phyloP scores from a whole-genome alignment of 2,797 vertebrate genomes.

The Cygnus olor region DNA sequence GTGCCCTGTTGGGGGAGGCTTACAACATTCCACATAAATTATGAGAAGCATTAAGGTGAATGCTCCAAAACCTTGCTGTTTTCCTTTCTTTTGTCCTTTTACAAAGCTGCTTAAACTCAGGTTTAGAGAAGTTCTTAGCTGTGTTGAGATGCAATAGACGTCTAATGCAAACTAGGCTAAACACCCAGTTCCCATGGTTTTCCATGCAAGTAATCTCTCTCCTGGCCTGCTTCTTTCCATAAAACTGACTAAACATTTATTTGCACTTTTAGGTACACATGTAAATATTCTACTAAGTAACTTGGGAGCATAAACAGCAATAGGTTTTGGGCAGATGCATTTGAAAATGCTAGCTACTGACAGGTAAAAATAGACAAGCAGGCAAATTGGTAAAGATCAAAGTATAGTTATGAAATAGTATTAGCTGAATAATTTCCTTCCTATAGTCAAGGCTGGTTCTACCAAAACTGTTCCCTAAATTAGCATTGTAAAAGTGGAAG shows the following conservation, averaged over 20 bases:
- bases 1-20: neutral
- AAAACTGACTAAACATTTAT: neutral
- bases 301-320: neutral
- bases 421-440: neutral
- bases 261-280: neutral
- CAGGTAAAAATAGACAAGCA: neutral
- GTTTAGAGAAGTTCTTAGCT: neutral
- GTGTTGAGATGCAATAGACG: neutral
- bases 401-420: neutral
- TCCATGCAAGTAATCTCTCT: neutral
- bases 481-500: neutral
- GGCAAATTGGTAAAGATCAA: neutral
- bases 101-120: neutral
- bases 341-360: neutral
- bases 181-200: neutral
- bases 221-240: neutral
- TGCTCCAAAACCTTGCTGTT: neutral
- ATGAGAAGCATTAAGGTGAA: neutral
- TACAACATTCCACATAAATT: rapidly evolving
- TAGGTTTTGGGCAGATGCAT: neutral
- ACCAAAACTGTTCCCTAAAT: neutral
- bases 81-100: neutral
- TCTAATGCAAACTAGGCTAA: neutral
- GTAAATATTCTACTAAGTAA: neutral
- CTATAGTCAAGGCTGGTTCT: neutral